phyloP scores from a whole-genome alignment of 2,113 vertebrate species.

The Pogonocichla stellata region DNA sequence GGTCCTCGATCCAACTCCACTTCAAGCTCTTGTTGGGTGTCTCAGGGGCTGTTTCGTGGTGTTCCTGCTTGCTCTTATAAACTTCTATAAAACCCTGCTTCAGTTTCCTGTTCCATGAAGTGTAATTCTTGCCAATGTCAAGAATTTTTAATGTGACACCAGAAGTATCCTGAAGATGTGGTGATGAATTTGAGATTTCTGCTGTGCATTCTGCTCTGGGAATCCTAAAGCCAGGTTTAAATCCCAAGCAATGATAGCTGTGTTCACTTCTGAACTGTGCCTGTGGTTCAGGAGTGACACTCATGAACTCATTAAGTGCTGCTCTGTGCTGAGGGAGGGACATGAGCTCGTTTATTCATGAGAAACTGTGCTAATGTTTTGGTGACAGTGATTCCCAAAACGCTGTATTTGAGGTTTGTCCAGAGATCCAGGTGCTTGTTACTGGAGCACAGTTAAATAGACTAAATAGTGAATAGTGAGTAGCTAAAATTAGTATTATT shows the following conservation, averaged over 20 bases:
- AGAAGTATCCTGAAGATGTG: not conserved
- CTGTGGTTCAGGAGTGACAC: accelerated
- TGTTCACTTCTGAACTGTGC: not conserved
- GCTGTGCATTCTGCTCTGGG: accelerated
- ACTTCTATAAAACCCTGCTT: not conserved
- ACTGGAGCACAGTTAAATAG: not conserved
- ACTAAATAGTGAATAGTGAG: not conserved
- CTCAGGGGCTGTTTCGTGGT: not conserved
- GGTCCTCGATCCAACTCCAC: accelerated
- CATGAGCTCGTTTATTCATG: not conserved
- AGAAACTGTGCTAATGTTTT: not conserved
- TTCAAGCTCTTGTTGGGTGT: not conserved
- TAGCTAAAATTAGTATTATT: conserved; percentile 13
- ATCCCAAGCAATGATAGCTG: not conserved
- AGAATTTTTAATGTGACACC: not conserved
- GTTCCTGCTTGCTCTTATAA: not conserved
- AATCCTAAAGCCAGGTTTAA: not conserved
- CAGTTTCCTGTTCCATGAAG: not conserved
- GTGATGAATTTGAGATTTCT: accelerated
- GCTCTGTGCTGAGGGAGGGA: not conserved
- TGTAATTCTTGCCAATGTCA: not conserved
- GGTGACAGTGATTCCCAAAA: not conserved
- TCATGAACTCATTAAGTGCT: not conserved
- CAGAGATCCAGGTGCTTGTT: conserved; percentile 26
- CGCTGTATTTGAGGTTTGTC: not conserved